These are phyloP conservation scores for Blastobasis adustella DNA, from an alignment of 2,888 invertebrate genomes.

Conservation along the genomic window DNA sequence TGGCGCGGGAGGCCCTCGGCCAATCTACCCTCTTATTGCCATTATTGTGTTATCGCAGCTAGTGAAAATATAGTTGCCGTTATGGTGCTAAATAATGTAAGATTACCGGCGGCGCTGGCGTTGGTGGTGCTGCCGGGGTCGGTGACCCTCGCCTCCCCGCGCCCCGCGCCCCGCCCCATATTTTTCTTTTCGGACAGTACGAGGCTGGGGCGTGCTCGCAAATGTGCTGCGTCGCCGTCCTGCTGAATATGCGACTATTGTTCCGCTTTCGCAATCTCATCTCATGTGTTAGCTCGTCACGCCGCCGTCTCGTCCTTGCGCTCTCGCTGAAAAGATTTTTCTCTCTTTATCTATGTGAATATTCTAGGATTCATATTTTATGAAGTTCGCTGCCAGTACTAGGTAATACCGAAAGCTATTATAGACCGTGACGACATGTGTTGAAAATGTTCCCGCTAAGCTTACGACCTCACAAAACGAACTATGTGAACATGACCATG, in stretches of 20 bases:
- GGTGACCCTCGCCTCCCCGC: constrained; percentile 49
- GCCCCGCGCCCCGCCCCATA: constrained; percentile 47
- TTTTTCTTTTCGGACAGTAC: constrained; percentile 68
- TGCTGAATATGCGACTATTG: constrained; percentile 61
- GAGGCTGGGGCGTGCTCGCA: constrained; percentile 37
- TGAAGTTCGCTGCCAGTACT: no score
- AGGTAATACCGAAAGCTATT: no score
- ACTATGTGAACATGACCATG: no score
- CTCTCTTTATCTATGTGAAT: no score
- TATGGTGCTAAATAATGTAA: constrained; percentile 50
- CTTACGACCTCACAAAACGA: no score
- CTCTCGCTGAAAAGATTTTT: no score
- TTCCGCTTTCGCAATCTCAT: constrained; percentile 61
- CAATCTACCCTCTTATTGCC: constrained; percentile 16
- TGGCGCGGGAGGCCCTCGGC: constrained; percentile 6
- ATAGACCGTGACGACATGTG: no score
- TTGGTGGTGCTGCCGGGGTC: constrained; percentile 37
- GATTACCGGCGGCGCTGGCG: constrained; percentile 45
- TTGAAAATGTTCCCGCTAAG: no score
- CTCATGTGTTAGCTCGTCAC: constrained; percentile 32
- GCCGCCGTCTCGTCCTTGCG: constrained; percentile 33
- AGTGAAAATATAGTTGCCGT: constrained; percentile 35
- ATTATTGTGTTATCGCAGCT: constrained; percentile 23
- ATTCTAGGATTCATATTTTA: no score
- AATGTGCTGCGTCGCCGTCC: constrained; percentile 58